Percentiles rank a stretch among this genome's conserved stretches.
Conservation (phyloP, 2,113 vertebrate species). For the Amphiprion percula region DNA sequence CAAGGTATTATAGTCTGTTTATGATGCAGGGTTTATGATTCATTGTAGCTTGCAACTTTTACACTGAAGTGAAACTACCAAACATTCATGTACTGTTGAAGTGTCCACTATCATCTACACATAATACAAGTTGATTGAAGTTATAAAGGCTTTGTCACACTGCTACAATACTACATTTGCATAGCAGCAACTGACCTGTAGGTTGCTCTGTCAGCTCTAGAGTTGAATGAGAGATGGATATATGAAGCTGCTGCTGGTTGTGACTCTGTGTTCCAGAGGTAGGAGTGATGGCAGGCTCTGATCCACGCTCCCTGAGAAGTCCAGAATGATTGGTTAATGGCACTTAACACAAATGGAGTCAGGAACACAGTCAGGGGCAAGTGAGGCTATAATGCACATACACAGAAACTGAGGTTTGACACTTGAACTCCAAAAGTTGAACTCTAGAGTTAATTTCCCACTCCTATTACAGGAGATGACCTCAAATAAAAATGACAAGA, state of each 20-base stretch:
- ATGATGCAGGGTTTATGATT: too few relatives aligned
- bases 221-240: constrained; percentile 94
- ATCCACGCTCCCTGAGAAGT: constrained; percentile 83
- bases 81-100: too few relatives aligned
- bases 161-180: neutral
- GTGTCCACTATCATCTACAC: too few relatives aligned
- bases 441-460: too few relatives aligned
- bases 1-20: too few relatives aligned
- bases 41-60: too few relatives aligned
- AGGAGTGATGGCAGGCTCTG: constrained; percentile 67
- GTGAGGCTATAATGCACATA: too few relatives aligned
- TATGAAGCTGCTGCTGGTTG: constrained; percentile 91
- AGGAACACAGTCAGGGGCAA: neutral
- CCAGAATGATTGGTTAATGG: neutral
- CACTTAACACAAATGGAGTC: neutral
- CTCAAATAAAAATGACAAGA: too few relatives aligned
- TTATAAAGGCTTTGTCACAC: neutral
- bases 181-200: constrained; percentile 63
- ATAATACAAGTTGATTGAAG: neutral
- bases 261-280: constrained; percentile 34
- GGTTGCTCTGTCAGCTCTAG: constrained; percentile 88
- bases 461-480: too few relatives aligned
- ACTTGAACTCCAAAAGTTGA: too few relatives aligned
- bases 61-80: too few relatives aligned
- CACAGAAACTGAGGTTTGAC: too few relatives aligned